Base-by-base conservation (phyloP, 1,140 invertebrate species). In the Streblospio benedicti region DNA sequence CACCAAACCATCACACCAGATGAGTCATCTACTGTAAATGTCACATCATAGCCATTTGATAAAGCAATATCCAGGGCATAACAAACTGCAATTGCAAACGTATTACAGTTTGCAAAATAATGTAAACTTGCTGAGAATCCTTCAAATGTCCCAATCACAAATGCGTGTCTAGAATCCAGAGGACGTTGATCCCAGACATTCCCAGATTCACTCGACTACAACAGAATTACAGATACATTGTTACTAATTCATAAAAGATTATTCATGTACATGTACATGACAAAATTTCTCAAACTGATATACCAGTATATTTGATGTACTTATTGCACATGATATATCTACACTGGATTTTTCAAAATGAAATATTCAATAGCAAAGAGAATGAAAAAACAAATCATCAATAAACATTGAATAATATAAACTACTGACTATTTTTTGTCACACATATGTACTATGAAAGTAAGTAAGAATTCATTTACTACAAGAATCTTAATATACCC, bases 141-240 rank as follows among this genome's bases (percentile, higher is more conserved):
- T n/a, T n/a, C n/a, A n/a, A n/a, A n/a, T n/a, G n/a, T n/a, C n/a
- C n/a, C n/a, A n/a, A n/a, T n/a, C n/a, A n/a, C 31, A 6, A 45
- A 16, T 12, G n/a, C 6, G 30, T 20, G 27, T 85, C 81, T 60
- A 89, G 83, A 20, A 89, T 84, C 85, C 87, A 89, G 51, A 90
- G 72, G 62, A 90, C 82, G 71, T 90, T 90, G 23, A 90, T 78
- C 59, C 88, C 88, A 47, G 86, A 87, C 69, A 83, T 82, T 57
- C 87, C 88, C 33, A 90, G 75, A 75, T 88, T 89, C 0, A 90
- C 84, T 63, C 86, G 79, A 62, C 87, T 78, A 67, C n/a, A 70
- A 73, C 41, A 64, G 47, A 61, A 68, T 53, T 32, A 33, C 49
- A 18, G 6, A 38, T 31, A 43, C 25, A 44, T 41, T 1, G 60